These are phyloP conservation scores for Campoletis raptor DNA, from an alignment of 2,888 invertebrate species.

Conservation along the genomic window DNA sequence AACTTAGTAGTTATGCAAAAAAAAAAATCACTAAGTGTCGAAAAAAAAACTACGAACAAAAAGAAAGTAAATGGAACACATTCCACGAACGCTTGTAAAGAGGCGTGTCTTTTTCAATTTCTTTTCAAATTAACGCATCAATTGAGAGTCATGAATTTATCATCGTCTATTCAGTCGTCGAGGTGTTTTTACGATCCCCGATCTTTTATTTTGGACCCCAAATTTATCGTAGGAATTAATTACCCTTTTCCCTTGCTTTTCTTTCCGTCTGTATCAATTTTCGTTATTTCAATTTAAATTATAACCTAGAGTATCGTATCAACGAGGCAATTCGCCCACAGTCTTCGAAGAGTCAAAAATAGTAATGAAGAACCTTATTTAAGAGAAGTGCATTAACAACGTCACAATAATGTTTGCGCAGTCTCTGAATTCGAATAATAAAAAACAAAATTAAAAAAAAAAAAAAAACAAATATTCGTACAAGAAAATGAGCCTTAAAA, in stretches of 20 bases:
- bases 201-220: slow-evolving; percentile 27
- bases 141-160: slow-evolving; percentile 41
- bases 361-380: slow-evolving; percentile 14
- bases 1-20: background rate
- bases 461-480: background rate
- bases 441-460: slow-evolving; percentile 14
- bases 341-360: slow-evolving; percentile 44
- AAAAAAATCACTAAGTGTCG: slow-evolving; percentile 43
- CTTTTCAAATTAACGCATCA: slow-evolving; percentile 20
- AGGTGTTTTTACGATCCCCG: slow-evolving; percentile 30
- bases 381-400: slow-evolving; percentile 13
- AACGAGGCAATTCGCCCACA: slow-evolving; percentile 54
- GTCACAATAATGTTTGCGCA: slow-evolving; percentile 1
- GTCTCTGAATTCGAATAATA: slow-evolving; percentile 8
- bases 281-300: slow-evolving; percentile 11
- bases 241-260: slow-evolving; percentile 6
- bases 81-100: slow-evolving; percentile 36
- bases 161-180: slow-evolving; percentile 53
- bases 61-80: slow-evolving; percentile 25
- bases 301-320: slow-evolving; percentile 34
- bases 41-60: slow-evolving; percentile 24
- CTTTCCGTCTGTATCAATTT: slow-evolving; percentile 8
- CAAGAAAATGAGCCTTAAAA: slow-evolving; percentile 26
- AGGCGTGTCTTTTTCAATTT: slow-evolving; percentile 17
- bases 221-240: slow-evolving; percentile 57